Percentiles rank a stretch among this genome's conserved stretches.
Conservation (phyloP, 1,140 invertebrate genomes). For the Tetramorium simillimum region DNA sequence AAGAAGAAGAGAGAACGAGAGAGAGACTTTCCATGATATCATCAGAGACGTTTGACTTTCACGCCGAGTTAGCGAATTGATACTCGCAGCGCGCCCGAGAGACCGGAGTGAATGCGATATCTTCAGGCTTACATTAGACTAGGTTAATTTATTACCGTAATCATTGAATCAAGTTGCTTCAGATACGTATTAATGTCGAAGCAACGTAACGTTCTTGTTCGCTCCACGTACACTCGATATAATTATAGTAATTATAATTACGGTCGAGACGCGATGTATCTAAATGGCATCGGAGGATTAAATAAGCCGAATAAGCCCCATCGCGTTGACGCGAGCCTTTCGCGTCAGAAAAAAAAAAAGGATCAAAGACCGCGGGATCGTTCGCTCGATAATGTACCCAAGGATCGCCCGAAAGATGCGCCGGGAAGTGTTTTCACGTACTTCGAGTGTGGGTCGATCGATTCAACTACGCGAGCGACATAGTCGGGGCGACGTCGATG, state of each 20-base stretch:
- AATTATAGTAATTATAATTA: neutral
- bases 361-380: neutral
- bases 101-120: neutral
- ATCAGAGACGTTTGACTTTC: conserved; percentile 37
- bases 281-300: neutral
- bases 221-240: neutral
- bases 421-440: conserved; percentile 16
- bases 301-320: too few species aligned
- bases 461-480: neutral
- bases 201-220: neutral
- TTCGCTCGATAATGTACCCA: neutral
- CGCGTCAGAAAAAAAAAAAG: neutral
- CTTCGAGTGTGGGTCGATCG: conserved; percentile 1
- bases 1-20: neutral
- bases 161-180: neutral
- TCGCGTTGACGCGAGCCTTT: neutral
- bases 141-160: neutral
- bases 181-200: neutral
- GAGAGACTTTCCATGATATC: conserved; percentile 28
- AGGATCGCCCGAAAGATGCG: neutral
- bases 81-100: neutral
- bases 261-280: neutral
- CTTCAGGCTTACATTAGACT: neutral
- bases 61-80: conserved; percentile 43
- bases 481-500: neutral